Base-by-base conservation (phyloP, 2,113 vertebrate species). In the Chloropsis cyanopogon region DNA sequence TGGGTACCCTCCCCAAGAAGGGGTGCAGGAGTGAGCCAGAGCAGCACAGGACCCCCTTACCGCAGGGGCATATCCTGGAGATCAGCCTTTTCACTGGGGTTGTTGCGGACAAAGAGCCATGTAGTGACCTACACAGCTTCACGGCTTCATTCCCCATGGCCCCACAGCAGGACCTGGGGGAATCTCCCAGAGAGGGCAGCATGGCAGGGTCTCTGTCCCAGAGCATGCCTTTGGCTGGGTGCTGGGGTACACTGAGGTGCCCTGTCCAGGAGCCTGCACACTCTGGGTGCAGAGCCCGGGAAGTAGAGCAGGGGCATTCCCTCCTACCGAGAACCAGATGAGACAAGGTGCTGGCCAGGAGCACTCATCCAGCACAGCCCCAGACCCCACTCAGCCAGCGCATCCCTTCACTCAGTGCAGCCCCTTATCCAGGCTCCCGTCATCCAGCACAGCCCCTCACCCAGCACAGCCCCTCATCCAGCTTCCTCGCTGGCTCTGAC, bases 401-500 rank as follows among this genome's bases (percentile, higher is more conserved):
- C 31, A 64, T 12, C 37, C 47, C 23, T 33, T 60, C 37, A 70
- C 3, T 17, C 65, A 59, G n/a, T 3, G 2, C 50, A 77, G 6
- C 63, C 13, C 12, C 6, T 86, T 57, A 18, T 2, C 11, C 39
- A 72, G 26, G 13, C 21, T 14, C 66, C 25, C 3, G 0, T 69
- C 42, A 50, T 1, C 31, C 56, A 37, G 11, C 21, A 8, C 35
- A 66, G 33, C 61, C n/a, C 2, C 14, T 37, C 26, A 56, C 0
- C 11, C 76, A 42, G 37, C 4, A 3, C 60, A 44, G 46, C 73
- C 75, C 75, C 85, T 69, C 73, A 46, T 5, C 24, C 59, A 42
- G 20, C 75, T 50, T 82, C 46, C 72, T 96, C 69, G 0, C 72
- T 91, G 90, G 77, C 86, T 90, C 65, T 96, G 96, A 95, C 96